Percentiles rank a stretch among this genome's conserved stretches.
Conservation (phyloP, 1,140 invertebrate genomes). For the Lordiphosa stackelbergi region DNA sequence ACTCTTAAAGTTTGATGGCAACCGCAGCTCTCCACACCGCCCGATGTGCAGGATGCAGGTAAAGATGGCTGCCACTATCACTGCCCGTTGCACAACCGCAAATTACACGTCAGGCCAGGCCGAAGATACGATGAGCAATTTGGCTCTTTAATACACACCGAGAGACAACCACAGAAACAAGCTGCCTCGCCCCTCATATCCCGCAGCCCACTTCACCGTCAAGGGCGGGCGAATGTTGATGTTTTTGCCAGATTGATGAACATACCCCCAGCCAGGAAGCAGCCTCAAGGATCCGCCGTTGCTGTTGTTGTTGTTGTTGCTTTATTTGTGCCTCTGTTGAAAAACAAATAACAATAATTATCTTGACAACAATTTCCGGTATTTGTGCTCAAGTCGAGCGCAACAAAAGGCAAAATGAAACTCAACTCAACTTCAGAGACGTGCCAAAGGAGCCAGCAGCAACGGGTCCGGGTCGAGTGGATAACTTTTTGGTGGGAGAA, state of each 20-base stretch:
- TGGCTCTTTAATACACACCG: conserved; percentile 5
- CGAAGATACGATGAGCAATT: conserved; percentile 22
- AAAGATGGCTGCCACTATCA: conserved; percentile 41
- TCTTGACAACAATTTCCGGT: conserved; percentile 77
- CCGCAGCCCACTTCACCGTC: conserved; percentile 6
- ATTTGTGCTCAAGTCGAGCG: conserved; percentile 76
- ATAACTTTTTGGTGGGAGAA: too few relatives aligned
- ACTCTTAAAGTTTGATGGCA: conserved; percentile 61
- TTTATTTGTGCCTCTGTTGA: conserved; percentile 46
- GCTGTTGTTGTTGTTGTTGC: conserved; percentile 33
- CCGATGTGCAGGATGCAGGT: neutral
- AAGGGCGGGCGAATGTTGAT: conserved; percentile 52
- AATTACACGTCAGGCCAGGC: conserved; percentile 49
- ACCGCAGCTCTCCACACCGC: conserved; percentile 20
- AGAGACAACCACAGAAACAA: neutral
- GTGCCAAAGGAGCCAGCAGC: conserved; percentile 44
- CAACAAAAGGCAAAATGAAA: conserved; percentile 71
- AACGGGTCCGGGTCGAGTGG: conserved; percentile 22
- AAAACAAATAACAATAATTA: conserved; percentile 77
- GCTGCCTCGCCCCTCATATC: neutral
- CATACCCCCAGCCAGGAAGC: conserved; percentile 32
- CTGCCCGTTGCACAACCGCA: conserved; percentile 44
- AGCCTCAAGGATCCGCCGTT: conserved; percentile 29
- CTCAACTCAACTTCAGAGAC: conserved; percentile 63
- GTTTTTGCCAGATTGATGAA: conserved; percentile 69